Conservation (phyloP, 2,888 invertebrate genomes). For the Oligia strigilis region DNA sequence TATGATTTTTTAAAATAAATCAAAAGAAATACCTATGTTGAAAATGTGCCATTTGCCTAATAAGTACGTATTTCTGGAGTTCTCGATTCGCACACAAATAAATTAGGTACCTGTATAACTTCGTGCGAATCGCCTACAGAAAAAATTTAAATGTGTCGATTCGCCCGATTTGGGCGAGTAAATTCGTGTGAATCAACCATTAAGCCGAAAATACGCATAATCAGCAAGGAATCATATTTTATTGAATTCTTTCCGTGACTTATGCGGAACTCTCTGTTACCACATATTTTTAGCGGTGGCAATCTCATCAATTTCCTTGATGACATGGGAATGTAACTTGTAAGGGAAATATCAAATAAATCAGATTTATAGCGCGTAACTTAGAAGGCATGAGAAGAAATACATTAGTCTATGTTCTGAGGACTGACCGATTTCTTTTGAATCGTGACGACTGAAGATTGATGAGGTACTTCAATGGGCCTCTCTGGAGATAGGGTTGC, state of each 20-base stretch:
- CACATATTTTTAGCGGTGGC: slow-evolving; percentile 34
- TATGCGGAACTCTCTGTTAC: slow-evolving; percentile 17
- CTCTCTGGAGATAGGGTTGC: background rate
- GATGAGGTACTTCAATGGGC: background rate
- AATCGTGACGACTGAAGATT: slow-evolving; percentile 17
- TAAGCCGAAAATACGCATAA: background rate
- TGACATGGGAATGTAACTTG: slow-evolving; percentile 50
- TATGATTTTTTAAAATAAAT: too few species aligned
- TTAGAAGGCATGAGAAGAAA: slow-evolving; percentile 38
- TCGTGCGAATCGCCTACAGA: too few species aligned
- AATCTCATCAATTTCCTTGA: slow-evolving; percentile 62
- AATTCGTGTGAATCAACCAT: background rate
- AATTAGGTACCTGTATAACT: too few species aligned
- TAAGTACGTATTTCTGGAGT: too few species aligned
- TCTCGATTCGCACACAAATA: too few species aligned
- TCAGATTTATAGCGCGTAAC: slow-evolving; percentile 55
- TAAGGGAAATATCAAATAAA: slow-evolving; percentile 54
- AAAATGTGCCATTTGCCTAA: too few species aligned
- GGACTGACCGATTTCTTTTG: slow-evolving; percentile 28
- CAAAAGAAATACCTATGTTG: too few species aligned
- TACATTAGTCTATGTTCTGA: slow-evolving; percentile 18
- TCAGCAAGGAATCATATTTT: background rate
- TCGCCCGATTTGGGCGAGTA: background rate
- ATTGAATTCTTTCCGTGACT: background rate
- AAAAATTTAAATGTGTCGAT: background rate